These are phyloP conservation scores for Apocheima hispidaria DNA, from an alignment of 2,888 invertebrate species.

Conservation along the genomic window DNA sequence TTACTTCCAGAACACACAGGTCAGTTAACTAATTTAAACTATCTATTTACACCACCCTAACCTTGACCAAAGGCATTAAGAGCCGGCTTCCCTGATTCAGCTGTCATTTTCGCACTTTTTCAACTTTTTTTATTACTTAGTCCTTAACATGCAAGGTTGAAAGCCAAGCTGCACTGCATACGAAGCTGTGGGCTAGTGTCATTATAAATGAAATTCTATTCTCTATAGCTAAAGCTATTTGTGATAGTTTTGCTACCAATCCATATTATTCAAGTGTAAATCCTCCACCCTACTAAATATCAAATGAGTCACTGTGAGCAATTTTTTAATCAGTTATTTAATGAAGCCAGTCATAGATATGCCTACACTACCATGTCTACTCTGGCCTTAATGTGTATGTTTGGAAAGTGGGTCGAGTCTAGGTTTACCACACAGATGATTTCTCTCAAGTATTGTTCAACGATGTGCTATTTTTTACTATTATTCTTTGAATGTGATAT, in stretches of 20 bases:
- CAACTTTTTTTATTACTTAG: too few relatives aligned
- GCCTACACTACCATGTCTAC: conserved; percentile 1
- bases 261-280: background rate
- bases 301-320: conserved; percentile 14
- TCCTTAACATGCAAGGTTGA: too few relatives aligned
- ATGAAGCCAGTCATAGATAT: conserved; percentile 21
- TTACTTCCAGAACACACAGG: conserved; percentile 99
- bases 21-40: conserved; percentile 65
- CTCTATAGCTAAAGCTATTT: background rate
- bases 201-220: background rate
- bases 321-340: conserved; percentile 27
- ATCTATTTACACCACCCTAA: background rate
- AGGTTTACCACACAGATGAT: conserved; percentile 33
- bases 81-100: too few relatives aligned
- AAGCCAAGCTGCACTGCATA: background rate
- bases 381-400: conserved; percentile 14
- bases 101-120: too few relatives aligned
- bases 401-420: conserved; percentile 43
- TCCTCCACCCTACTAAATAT: background rate
- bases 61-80: too few relatives aligned
- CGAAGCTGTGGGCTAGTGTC: background rate
- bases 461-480: conserved; percentile 16
- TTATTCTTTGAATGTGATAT: conserved; percentile 6
- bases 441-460: conserved; percentile 36
- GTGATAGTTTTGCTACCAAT: background rate